Evolutionary conservation across 2,797 vertebrate species (phyloP), one percentile per base, ranked within the genome.

Genomic region (Poecilia velifera): DNA sequence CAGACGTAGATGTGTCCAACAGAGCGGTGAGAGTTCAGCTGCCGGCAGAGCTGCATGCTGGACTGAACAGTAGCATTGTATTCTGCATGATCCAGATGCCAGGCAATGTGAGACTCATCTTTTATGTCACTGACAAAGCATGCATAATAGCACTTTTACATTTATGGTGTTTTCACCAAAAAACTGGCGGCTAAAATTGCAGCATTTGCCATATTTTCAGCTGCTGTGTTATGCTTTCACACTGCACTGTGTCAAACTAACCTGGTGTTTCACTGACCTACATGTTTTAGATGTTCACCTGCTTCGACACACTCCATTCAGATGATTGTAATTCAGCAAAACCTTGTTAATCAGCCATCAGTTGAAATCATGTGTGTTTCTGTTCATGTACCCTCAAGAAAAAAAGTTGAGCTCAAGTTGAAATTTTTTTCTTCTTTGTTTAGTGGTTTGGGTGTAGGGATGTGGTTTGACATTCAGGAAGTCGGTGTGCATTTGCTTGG

Each of bases 41-140:
- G 62, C 91, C 91, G 0, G 25, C 2, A 68, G 82, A 74, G 62
- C 1, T 92, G 78, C 0, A 18, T 1, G 18, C 1, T 43, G 72
- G 46, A 47, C 0, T 6, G 39, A 0, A 68, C 0, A 71, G 78
- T 77, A 79, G 6, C 0, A 62, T 93, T 43, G 79, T 88, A n/a
- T 92, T 92, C 77, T 89, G 74, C 68, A 78, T 88, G 86, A 2
- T 92, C 0, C 85, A 83, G 16, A 79, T 73, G 49, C 46, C 79
- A 77, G 8, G n/a, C 0, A 39, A 43, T 79, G 88, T 91, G 2
- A 87, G 0, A 66, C 9, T 31, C 0, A 3, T 34, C 13, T 47
- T 47, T 22, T 34, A 28, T 16, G 13, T 34, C 41, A 14, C 12
- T n/a, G 25, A 18, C 28, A 7, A 31, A 28, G 3, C n/a, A 13